Conservation (phyloP, 1,140 invertebrate species). For the Philopotamus ludificatus region DNA sequence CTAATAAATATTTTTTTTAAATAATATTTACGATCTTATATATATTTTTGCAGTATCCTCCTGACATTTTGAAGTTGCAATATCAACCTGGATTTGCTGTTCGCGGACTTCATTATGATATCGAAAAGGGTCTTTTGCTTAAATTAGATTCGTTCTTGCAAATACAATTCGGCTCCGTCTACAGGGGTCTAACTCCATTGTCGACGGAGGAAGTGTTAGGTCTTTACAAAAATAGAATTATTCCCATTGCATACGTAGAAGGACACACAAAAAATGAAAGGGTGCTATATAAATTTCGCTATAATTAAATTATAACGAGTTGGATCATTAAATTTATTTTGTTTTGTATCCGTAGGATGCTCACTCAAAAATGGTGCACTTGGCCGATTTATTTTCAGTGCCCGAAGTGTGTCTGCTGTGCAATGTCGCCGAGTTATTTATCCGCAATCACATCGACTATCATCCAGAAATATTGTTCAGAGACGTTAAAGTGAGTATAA, state of each 20-base stretch:
- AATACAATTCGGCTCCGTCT: constrained; percentile 95
- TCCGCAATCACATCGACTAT: constrained; percentile 86
- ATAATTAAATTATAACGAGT: not conserved
- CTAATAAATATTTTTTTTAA: not conserved
- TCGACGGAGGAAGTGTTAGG: constrained; percentile 81
- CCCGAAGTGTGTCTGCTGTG: constrained; percentile 93
- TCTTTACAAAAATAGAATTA: constrained; percentile 83
- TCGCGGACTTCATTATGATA: constrained; percentile 93
- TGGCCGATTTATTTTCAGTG: constrained; percentile 95
- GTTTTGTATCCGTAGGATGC: constrained; percentile 58
- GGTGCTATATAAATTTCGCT: constrained; percentile 46
- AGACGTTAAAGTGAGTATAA: constrained; percentile 86
- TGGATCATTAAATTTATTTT: constrained; percentile 11
- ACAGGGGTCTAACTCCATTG: constrained; percentile 79
- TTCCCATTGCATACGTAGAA: constrained; percentile 81
- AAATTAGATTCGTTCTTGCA: constrained; percentile 96
- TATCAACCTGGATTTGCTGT: constrained; percentile 91
- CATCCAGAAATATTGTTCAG: constrained; percentile 94
- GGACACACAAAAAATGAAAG: constrained; percentile 59
- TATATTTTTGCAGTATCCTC: constrained; percentile 77
- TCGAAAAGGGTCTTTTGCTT: constrained; percentile 90
- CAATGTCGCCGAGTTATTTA: constrained; percentile 92
- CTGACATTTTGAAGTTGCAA: constrained; percentile 75
- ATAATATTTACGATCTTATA: too few relatives aligned
- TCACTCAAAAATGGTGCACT: constrained; percentile 85